Base-by-base conservation (phyloP, 2,113 vertebrate species). In the Tautogolabrus adspersus region DNA sequence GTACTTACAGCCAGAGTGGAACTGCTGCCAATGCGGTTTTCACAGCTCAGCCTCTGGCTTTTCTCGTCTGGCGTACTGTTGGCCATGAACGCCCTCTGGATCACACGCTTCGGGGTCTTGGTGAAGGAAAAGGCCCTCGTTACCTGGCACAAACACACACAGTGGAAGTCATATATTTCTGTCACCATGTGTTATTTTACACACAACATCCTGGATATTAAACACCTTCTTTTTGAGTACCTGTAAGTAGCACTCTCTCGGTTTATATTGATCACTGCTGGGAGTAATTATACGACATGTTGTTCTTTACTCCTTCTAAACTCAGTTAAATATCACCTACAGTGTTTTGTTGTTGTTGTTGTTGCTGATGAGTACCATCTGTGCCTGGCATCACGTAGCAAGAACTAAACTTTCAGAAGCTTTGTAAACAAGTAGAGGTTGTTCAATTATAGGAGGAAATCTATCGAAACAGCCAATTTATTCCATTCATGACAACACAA, bases 41-140 rank as follows among this genome's bases (percentile, higher is more conserved):
- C 96, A 19, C 7, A 89, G 3, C 89, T 86, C 3, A 93, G 74
- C 21, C 91, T 92, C 73, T 96, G 95, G 66, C 94, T 96, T 83
- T 93, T 94, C 72, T 96, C 95, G 37, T 99, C 97, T 0, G 92
- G 92, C 7, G 95, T 95, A 26, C 91, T 94, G 23, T 93, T 96
- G 49, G 96, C 91, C 95, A 97, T 89, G 57, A 99, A 94, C 23
- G 97, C 96, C 88, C 96, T 94, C 88, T 96, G 97, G 9, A 99
- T 94, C 23, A 95, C 96, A 89, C 96, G 95, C 92, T 96, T 99
- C 0, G 97, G 98, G 1, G 97, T 99, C 93, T 99, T 99, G 0
- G 96, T 96, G 89, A 99, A 99, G 13, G 98, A 99, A 84, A 99
- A 99, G 0, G 96, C 98, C 88, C 97, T 92, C 0, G 98, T 99